phyloP scores from a whole-genome alignment of 1,140 invertebrate genomes.

The Bombus soroeensis region DNA sequence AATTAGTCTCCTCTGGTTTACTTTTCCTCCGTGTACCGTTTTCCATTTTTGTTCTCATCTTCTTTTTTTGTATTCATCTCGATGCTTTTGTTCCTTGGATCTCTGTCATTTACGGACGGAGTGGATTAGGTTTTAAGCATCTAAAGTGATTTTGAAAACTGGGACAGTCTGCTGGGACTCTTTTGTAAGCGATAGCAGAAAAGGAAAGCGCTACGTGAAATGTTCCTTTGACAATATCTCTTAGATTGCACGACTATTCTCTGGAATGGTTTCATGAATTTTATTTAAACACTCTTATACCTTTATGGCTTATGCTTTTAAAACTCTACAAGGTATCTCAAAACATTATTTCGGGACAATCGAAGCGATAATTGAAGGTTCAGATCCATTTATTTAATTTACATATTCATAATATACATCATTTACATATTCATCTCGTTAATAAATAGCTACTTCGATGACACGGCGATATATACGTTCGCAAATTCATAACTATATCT shows the following conservation, averaged over 20 bases:
- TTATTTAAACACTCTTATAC: neutral
- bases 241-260: neutral
- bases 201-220: neutral
- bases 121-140: neutral
- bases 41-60: neutral
- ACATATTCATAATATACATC: too few relatives aligned
- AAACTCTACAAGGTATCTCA: neutral
- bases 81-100: slow-evolving; percentile 24
- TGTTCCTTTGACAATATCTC: neutral
- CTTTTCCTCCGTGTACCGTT: neutral
- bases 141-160: neutral
- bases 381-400: too few relatives aligned
- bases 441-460: neutral
- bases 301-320: neutral
- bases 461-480: too few relatives aligned
- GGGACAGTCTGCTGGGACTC: neutral
- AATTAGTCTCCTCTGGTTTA: slow-evolving; percentile 34
- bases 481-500: too few relatives aligned
- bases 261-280: neutral
- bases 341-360: neutral
- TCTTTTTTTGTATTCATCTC: neutral
- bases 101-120: neutral
- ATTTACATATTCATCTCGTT: neutral
- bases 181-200: neutral
- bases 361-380: too few relatives aligned